phyloP scores from a whole-genome alignment of 2,797 vertebrate genomes.

The Smutsia gigantea region DNA sequence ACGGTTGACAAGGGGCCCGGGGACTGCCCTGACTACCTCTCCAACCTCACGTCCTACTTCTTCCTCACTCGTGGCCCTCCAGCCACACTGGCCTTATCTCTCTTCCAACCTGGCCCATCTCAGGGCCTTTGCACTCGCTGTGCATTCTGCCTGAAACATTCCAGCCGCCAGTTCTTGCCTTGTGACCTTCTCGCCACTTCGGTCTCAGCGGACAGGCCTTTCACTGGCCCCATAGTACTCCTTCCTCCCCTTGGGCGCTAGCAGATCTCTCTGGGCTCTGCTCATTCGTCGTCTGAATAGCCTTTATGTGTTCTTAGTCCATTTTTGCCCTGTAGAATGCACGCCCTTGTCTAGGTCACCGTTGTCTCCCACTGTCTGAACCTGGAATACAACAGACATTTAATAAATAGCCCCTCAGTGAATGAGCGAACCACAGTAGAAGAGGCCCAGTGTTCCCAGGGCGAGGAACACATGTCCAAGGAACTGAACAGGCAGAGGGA shows the following conservation, averaged over 20 bases:
- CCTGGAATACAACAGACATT: not conserved
- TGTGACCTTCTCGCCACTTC: not conserved
- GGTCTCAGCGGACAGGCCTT: not conserved
- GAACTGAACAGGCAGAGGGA: not conserved
- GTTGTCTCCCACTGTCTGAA: not conserved
- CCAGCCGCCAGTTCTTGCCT: not conserved
- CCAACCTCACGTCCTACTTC: fast-evolving
- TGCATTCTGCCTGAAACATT: not conserved
- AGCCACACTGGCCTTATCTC: not conserved
- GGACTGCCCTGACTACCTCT: not conserved
- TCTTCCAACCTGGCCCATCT: not conserved
- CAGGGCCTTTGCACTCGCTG: not conserved
- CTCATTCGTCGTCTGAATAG: not conserved
- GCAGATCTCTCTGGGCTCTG: not conserved
- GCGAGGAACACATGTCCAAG: not conserved
- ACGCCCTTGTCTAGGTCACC: not conserved
- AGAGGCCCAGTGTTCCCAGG: not conserved
- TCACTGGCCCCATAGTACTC: fast-evolving
- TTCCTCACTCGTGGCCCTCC: not conserved
- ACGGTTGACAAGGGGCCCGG: not conserved
- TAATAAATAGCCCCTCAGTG: not conserved
- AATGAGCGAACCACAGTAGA: not conserved
- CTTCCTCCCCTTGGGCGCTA: not conserved
- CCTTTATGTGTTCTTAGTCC: not conserved
- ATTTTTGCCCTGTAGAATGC: not conserved